Evolutionary conservation across 2,113 vertebrate species (phyloP).

Genomic region (Eupsittula cactorum): DNA sequence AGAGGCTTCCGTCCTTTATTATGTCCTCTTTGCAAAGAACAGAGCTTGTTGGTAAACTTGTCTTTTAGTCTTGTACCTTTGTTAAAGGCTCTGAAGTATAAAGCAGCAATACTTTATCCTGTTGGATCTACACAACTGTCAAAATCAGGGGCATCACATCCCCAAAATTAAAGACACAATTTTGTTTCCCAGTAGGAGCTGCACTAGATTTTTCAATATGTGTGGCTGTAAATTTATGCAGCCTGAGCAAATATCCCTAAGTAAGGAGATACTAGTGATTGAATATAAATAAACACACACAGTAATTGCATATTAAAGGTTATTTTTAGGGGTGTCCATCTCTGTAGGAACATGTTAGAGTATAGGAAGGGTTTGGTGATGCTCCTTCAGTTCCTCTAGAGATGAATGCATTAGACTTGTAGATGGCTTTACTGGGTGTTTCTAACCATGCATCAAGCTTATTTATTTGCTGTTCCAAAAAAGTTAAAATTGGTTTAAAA

Average conservation of each 20-base stretch:
- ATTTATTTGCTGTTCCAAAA: not conserved
- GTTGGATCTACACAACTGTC: not conserved
- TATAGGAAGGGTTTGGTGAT: not conserved
- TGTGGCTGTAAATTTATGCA: not conserved
- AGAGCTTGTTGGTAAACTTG: constrained; percentile 78
- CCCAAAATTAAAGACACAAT: not conserved
- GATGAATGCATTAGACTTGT: not conserved
- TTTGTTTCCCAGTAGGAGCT: not conserved
- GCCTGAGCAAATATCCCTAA: not conserved
- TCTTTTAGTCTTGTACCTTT: not conserved
- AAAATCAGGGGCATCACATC: not conserved
- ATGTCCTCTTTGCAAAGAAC: not conserved
- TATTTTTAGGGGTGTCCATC: not conserved
- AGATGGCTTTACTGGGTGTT: not conserved
- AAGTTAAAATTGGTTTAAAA: not conserved
- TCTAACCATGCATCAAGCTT: not conserved
- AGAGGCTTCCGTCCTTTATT: constrained; percentile 72
- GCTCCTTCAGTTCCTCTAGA: not conserved
- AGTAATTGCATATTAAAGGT: not conserved
- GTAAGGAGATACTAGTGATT: not conserved
- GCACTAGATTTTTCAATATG: not conserved
- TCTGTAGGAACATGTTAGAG: not conserved
- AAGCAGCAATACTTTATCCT: not conserved
- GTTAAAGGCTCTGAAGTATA: not conserved
- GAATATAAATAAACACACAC: not conserved